A percentile compares a stretch with the other conserved stretches of the same genome.
These are phyloP conservation scores for Oreochromis spilurus DNA, from an alignment of 2,113 vertebrate species.

Conservation along the genomic window DNA sequence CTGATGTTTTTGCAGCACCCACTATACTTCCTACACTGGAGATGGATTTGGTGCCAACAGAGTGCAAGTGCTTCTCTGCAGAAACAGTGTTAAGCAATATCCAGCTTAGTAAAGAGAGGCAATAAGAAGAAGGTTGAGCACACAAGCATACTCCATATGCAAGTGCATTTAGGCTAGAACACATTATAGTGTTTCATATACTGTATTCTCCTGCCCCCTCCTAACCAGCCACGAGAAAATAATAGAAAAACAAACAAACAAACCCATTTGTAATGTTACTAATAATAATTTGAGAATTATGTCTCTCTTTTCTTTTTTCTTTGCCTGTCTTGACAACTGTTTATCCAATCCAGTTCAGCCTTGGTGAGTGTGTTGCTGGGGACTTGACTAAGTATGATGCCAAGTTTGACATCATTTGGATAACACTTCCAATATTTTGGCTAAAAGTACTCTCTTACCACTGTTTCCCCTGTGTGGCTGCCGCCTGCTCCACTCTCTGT, in stretches of 20 bases:
- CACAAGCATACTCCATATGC: not conserved
- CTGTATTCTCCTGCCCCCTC: not conserved
- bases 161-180: not conserved
- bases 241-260: not conserved
- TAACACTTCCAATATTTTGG: not conserved
- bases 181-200: not conserved
- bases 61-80: not conserved
- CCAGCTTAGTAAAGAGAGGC: not conserved
- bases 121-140: constrained; percentile 8
- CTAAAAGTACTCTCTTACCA: not conserved
- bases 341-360: not conserved
- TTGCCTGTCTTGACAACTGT: not conserved
- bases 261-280: not conserved
- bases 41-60: not conserved
- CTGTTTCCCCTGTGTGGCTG: not conserved
- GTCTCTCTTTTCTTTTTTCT: not conserved
- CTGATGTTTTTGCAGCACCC: constrained; percentile 28
- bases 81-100: not conserved
- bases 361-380: not conserved
- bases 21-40: constrained; percentile 29
- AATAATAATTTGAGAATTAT: not conserved
- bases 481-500: not conserved
- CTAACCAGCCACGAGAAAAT: not conserved
- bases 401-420: not conserved
- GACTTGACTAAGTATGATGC: not conserved